These are phyloP conservation scores for Tenualosa ilisha DNA, from an alignment of 2,797 vertebrate species.

Conservation along the genomic window DNA sequence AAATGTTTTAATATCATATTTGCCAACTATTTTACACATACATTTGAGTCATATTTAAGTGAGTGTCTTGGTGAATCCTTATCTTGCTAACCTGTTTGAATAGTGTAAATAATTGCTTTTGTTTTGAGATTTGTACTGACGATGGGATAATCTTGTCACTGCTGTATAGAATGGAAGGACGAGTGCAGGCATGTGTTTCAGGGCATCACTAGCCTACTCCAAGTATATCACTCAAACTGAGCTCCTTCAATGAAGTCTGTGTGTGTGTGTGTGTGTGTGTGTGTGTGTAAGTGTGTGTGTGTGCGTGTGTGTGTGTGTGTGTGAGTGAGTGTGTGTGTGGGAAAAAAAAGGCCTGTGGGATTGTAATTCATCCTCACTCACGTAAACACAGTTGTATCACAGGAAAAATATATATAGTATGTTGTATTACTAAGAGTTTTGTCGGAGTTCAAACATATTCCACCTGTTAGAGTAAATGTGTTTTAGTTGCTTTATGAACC, in stretches of 20 bases:
- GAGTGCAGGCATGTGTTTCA: neutral
- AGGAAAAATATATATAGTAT: neutral
- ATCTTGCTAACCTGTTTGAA: conserved; percentile 34
- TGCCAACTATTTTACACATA: conserved; percentile 15
- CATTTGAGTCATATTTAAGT: conserved; percentile 19
- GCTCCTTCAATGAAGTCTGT: neutral
- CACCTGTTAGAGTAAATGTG: neutral
- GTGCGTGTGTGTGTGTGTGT: no score
- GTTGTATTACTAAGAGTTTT: neutral
- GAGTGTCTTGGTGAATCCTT: conserved; percentile 32
- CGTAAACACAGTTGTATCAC: neutral
- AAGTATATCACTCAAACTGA: neutral
- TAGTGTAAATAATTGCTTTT: conserved; percentile 44
- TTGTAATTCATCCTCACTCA: neutral
- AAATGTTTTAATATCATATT: neutral
- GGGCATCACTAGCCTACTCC: neutral
- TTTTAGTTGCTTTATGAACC: neutral
- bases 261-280: no score
- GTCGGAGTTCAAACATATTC: neutral
- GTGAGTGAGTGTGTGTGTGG: no score
- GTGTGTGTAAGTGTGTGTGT: no score
- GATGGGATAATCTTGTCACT: conserved; percentile 37
- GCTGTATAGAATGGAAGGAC: neutral
- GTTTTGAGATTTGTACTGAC: conserved; percentile 47
- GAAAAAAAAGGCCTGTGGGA: neutral